phyloP scores from a whole-genome alignment of 2,113 vertebrate genomes.

The Hemichromis elongatus region DNA sequence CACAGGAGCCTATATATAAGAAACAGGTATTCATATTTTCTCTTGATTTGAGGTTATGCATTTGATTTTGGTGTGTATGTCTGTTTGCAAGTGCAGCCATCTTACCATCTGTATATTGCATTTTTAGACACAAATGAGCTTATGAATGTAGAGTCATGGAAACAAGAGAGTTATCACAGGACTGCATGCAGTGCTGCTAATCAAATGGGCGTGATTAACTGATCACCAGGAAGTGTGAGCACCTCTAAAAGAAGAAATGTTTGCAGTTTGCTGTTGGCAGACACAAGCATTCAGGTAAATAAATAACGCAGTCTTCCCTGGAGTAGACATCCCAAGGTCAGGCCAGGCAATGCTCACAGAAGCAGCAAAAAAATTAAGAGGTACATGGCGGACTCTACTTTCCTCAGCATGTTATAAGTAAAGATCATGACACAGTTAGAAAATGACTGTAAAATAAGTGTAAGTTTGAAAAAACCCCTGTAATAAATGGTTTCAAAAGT shows the following conservation, averaged over 20 bases:
- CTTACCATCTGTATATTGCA: neutral
- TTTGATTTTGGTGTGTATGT: neutral
- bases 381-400: neutral
- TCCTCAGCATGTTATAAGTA: neutral
- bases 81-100: neutral
- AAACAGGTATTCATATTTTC: neutral
- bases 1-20: neutral
- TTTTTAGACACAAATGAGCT: neutral
- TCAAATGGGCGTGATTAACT: neutral
- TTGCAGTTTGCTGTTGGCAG: neutral
- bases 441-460: neutral
- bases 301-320: neutral
- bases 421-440: neutral
- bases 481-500: neutral
- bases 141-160: neutral
- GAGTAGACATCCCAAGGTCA: neutral
- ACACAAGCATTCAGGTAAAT: neutral
- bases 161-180: neutral
- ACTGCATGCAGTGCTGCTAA: neutral
- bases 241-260: neutral
- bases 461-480: neutral
- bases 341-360: neutral
- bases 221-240: neutral
- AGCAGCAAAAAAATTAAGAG: neutral
- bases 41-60: neutral